Evolutionary conservation across 1,140 invertebrate genomes (phyloP).

Genomic region (Drosophila navojoa): DNA sequence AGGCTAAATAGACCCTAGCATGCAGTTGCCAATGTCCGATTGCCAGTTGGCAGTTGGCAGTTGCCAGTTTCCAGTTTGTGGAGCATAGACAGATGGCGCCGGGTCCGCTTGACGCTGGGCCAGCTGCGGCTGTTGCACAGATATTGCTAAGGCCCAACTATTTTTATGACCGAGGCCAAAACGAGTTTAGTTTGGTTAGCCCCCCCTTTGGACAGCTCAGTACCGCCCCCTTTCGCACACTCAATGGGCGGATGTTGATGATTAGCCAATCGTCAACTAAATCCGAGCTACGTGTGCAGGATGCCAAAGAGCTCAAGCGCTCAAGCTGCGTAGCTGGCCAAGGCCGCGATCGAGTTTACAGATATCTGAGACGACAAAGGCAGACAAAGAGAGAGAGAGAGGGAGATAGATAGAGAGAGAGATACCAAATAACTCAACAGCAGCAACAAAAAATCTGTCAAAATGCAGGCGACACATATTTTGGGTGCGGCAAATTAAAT

Average conservation of each 20-base stretch:
- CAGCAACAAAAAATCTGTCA: neutral
- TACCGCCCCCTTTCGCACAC: neutral
- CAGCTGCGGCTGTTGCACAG: slow-evolving; percentile 25
- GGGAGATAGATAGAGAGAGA: neutral
- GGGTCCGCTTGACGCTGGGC: slow-evolving; percentile 3
- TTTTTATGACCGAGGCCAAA: slow-evolving; percentile 67
- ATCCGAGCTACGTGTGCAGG: slow-evolving; percentile 28
- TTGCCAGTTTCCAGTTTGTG: slow-evolving; percentile 10
- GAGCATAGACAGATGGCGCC: slow-evolving; percentile 15
- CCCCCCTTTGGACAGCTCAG: neutral
- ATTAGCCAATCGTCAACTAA: slow-evolving; percentile 63
- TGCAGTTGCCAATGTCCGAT: neutral
- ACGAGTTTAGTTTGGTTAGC: slow-evolving; percentile 50
- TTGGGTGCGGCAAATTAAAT: slow-evolving; percentile 37
- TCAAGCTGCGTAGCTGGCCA: slow-evolving; percentile 9
- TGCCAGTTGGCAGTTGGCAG: too few relatives aligned
- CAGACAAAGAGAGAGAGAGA: neutral
- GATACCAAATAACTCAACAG: slow-evolving; percentile 6
- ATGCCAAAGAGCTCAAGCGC: slow-evolving; percentile 18
- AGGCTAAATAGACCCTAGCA: slow-evolving; percentile 4
- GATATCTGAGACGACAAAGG: neutral
- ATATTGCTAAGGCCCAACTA: slow-evolving; percentile 53
- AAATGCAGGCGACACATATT: slow-evolving; percentile 22
- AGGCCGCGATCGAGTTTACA: slow-evolving; percentile 26
- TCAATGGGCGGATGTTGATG: slow-evolving; percentile 54